Evolutionary conservation across 2,113 vertebrate genomes (phyloP), one percentile per base, ranked within the genome.

Genomic region (Larimichthys polyactis): DNA sequence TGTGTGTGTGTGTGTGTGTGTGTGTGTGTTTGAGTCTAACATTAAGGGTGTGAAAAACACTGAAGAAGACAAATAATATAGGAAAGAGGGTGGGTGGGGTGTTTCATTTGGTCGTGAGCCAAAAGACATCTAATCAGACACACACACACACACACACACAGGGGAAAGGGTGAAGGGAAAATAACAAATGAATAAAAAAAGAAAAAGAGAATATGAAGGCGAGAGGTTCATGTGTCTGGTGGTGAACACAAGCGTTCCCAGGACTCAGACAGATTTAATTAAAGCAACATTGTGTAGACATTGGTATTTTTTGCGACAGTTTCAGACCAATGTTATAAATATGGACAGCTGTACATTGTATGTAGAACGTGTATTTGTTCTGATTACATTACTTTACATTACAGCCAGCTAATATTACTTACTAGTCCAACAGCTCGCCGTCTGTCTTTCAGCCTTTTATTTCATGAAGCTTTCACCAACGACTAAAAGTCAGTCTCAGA

Each of bases 71-170:
- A 72, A 88, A 82, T 79, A 74, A 68, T 68, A 62, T n/a, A 14
- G 19, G 20, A 36, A 43, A 52, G 71, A 48, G 4, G 43, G 32
- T 62, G 58, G 60, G 48, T 68, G 80, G 46, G 70, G 24, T 89
- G 88, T 89, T 90, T 90, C 4, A 75, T 83, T 84, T 91, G 87
- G 81, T 9, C 48, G 12, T 0, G 36, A 87, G 79, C 88, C 86
- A 89, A 80, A 43, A 71, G 59, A 63, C 43, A 79, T 75, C 40
- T 71, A 79, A 81, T 87, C 69, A 58, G 57, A 54, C 12, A 66
- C 44, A 52, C 52, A 59, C 66, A 63, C 14, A 29, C 3, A 66
- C 2, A 75, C 48, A 51, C 22, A 59, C 2, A 40, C 1, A 5
- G 60, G 24, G 62, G 51, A 60, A 74, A 52, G 48, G 66, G 60